A percentile compares a stretch with the other conserved stretches of the same genome.
These are phyloP conservation scores for Collichthys lucidus DNA, from an alignment of 2,113 vertebrate species.

Conservation along the genomic window DNA sequence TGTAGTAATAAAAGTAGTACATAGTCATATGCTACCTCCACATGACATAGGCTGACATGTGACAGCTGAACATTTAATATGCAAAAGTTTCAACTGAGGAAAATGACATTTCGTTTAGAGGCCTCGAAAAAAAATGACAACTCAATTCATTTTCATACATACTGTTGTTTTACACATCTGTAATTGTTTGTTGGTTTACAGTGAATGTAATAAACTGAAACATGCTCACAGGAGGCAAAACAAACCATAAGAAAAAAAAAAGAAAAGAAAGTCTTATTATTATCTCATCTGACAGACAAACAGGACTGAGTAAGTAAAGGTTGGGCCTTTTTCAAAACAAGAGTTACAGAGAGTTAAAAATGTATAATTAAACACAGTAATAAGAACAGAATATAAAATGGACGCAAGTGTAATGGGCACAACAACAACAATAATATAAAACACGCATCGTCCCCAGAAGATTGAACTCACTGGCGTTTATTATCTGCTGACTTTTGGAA, in stretches of 20 bases:
- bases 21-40: slow-evolving; percentile 8
- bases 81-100: not conserved
- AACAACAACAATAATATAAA: not conserved
- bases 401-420: not conserved
- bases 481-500: not conserved
- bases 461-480: not conserved
- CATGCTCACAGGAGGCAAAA: slow-evolving; percentile 33
- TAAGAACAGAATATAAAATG: not conserved
- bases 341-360: not conserved
- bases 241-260: slow-evolving; percentile 17
- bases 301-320: not conserved
- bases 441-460: not conserved
- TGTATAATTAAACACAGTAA: not conserved
- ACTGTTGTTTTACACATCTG: slow-evolving; percentile 8
- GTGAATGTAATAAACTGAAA: slow-evolving; percentile 27
- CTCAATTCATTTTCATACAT: slow-evolving; percentile 14
- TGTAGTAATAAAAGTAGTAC: slow-evolving; percentile 29
- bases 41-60: slow-evolving; percentile 21
- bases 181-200: slow-evolving; percentile 52
- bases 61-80: slow-evolving; percentile 24
- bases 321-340: not conserved
- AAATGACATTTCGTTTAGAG: slow-evolving; percentile 23
- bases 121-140: slow-evolving; percentile 4
- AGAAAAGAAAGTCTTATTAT: not conserved
- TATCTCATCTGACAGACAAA: slow-evolving; percentile 4